A percentile compares a stretch with the other conserved stretches of the same genome.
These are phyloP conservation scores for Oligia latruncula DNA, from an alignment of 2,888 invertebrate genomes.

Conservation along the genomic window DNA sequence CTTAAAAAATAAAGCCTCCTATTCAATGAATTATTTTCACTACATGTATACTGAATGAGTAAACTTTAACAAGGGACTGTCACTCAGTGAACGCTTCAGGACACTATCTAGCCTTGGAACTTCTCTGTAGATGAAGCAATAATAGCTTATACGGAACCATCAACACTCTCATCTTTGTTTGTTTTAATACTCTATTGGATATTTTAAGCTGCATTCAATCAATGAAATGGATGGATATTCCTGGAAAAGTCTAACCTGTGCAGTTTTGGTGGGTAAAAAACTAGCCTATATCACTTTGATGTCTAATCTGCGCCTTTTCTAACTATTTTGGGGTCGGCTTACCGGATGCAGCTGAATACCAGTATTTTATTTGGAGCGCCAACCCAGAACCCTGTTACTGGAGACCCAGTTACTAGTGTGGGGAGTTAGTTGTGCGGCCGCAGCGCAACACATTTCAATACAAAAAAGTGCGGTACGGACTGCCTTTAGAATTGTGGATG, in stretches of 20 bases:
- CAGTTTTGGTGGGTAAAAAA: too few species aligned
- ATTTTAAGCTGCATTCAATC: neutral
- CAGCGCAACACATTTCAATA: neutral
- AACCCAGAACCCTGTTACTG: too few species aligned
- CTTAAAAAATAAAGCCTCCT: neutral
- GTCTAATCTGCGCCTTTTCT: too few species aligned
- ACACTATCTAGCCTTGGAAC: neutral
- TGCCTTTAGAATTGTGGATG: neutral
- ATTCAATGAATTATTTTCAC: neutral
- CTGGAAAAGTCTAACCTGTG: too few species aligned
- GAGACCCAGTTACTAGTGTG: too few species aligned
- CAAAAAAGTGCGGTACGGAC: neutral
- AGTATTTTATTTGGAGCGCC: too few species aligned
- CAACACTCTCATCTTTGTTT: neutral
- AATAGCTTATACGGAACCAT: neutral
- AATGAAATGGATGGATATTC: too few species aligned
- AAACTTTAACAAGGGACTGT: neutral
- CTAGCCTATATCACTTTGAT: too few species aligned
- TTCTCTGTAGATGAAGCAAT: neutral
- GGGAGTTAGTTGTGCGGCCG: neutral
- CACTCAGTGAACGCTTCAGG: neutral
- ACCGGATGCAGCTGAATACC: too few species aligned
- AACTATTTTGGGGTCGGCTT: too few species aligned
- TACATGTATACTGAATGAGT: neutral
- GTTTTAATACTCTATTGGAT: too few species aligned